Conservation (phyloP, 2,113 vertebrate genomes). For the Corythornis madagascariensis region DNA sequence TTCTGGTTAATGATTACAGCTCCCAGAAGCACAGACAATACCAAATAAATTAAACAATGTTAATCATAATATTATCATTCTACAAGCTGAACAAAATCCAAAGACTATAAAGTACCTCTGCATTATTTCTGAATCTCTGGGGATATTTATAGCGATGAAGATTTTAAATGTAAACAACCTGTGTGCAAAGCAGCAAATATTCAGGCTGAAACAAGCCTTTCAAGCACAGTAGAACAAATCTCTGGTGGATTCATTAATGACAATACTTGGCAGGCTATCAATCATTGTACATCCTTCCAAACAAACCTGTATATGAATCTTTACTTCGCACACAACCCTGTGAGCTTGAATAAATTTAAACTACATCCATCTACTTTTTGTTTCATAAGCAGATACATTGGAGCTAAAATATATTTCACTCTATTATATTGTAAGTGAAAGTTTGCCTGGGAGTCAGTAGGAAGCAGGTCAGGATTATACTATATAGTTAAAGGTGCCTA, state of each 20-base stretch:
- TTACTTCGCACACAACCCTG: neutral
- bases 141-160: neutral
- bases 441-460: neutral
- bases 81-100: neutral
- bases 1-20: neutral
- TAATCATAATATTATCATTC: neutral
- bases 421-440: neutral
- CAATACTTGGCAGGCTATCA: neutral
- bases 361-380: neutral
- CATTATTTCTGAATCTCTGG: neutral
- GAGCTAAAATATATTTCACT: neutral
- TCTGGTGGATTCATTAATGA: neutral
- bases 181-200: neutral
- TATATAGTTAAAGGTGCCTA: neutral
- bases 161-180: neutral
- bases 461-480: neutral
- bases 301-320: neutral
- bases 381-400: neutral
- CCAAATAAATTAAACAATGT: neutral
- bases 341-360: neutral
- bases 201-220: neutral
- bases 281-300: neutral
- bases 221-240: neutral
- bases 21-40: neutral
- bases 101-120: neutral